A percentile compares a stretch with the other conserved stretches of the same genome.
These are phyloP conservation scores for Oreonectes daqikongensis DNA, from an alignment of 2,797 vertebrate species.

Conservation along the genomic window DNA sequence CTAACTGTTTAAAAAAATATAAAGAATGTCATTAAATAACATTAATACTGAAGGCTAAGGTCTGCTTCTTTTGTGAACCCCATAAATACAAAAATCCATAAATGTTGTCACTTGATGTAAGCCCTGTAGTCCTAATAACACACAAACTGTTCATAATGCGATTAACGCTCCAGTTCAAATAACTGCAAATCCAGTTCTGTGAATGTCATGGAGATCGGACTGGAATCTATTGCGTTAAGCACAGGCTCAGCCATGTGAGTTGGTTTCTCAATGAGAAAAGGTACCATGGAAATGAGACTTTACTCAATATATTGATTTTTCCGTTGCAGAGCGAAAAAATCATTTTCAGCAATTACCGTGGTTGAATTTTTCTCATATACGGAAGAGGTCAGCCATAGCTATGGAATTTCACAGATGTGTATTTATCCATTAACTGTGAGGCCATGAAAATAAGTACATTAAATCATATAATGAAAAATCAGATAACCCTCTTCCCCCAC, in stretches of 20 bases:
- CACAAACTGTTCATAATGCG: constrained; percentile 32
- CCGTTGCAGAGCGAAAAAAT: constrained; percentile 35
- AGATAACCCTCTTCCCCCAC: neutral
- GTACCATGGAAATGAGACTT: constrained; percentile 38
- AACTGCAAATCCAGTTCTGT: constrained; percentile 42
- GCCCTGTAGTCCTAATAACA: constrained; percentile 28
- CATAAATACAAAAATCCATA: neutral
- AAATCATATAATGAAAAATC: constrained; percentile 3
- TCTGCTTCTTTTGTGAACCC: neutral
- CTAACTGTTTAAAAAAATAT: neutral
- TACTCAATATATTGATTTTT: constrained; percentile 44
- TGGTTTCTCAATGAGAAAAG: constrained; percentile 34
- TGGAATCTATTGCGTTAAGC: constrained; percentile 15
- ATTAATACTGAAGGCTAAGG: neutral
- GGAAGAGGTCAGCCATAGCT: constrained; percentile 46
- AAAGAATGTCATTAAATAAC: neutral
- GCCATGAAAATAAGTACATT: constrained; percentile 29
- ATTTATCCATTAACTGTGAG: constrained; percentile 36
- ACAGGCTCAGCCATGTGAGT: constrained; percentile 3
- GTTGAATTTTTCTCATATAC: constrained; percentile 50
- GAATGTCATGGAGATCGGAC: constrained; percentile 34
- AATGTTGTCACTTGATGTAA: constrained; percentile 18
- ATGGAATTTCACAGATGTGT: constrained; percentile 41
- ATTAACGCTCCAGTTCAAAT: constrained; percentile 35
- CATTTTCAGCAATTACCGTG: constrained; percentile 43